Evolutionary conservation across 1,140 invertebrate species (phyloP), one percentile per base, ranked within the genome.

Genomic region (Drosophila nikananu): DNA sequence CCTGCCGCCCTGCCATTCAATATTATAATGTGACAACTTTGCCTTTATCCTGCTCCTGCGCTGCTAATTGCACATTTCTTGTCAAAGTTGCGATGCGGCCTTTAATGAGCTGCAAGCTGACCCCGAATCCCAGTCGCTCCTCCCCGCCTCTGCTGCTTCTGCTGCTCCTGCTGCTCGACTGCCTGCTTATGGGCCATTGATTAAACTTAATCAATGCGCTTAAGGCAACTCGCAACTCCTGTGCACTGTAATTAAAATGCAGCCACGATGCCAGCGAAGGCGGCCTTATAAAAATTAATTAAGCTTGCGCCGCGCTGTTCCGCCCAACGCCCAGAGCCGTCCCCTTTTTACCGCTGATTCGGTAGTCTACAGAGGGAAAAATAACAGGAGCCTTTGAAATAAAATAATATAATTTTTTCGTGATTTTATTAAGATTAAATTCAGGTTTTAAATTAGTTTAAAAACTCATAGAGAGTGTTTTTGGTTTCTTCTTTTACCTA

Each of bases 241-340:
- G 83, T 86, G 84, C 84, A 87, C 83, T 84, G 84, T 87, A 87
- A 87, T 87, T 87, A 87, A 87, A 87, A 87, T 83, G 81, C 81
- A 87, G 70, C 70, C 59, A 49, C 60, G 49, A 48, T 49, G 49
- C 39, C 57, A 39, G 39, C 61, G 64, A 57, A 63, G 72, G 61
- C 71, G 83, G 86, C 84, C 81, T 90, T 89, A 89, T 89, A 89
- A 89, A 89, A 89, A 89, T 89, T 89, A 89, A 89, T 89, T 89
- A 89, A 90, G 84, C 84, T 81, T 82, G 76, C 67, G 66, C 75
- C 59, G 64, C 77, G 77, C 46, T 76, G 82, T 57, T 77, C 44
- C 80, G 59, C 65, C 39, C 42, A 21, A 60, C 51, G 21, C 57
- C 46, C 39, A 32, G 19, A 19, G 32, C 51, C 23, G 17, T 13